Evolutionary conservation across 2,797 vertebrate genomes (phyloP).

Genomic region (Myripristis jacobus): DNA sequence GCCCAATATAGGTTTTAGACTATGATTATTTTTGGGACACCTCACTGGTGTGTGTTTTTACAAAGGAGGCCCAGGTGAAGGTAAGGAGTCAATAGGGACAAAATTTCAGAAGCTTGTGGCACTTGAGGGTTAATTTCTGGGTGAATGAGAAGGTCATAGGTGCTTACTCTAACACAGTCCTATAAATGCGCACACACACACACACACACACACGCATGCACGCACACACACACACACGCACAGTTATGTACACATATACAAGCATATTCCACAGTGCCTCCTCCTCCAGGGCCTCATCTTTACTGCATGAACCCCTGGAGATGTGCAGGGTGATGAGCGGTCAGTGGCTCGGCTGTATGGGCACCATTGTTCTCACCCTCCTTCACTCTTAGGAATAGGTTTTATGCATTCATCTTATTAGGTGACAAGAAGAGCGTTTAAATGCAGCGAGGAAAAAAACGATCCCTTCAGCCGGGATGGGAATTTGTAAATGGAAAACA

Average conservation of each 20-base stretch:
- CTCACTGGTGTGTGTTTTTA: too few species aligned
- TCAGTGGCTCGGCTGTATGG: slow-evolving; percentile 17
- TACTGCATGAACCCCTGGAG: not conserved
- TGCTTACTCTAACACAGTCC: too few species aligned
- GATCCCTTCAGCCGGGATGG: not conserved
- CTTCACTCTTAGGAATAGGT: not conserved
- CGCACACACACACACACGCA: too few species aligned
- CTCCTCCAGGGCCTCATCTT: slow-evolving; percentile 16
- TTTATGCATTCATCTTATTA: not conserved
- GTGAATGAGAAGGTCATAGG: too few species aligned
- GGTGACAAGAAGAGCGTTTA: not conserved
- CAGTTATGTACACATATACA: not conserved
- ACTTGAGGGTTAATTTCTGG: too few species aligned
- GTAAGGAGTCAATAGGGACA: too few species aligned
- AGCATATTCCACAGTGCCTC: not conserved
- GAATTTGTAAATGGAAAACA: not conserved
- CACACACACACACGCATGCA: not conserved
- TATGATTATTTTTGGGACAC: too few species aligned
- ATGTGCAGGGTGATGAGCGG: not conserved
- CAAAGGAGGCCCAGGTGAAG: too few species aligned
- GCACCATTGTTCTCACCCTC: slow-evolving; percentile 2
- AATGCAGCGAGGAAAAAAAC: not conserved
- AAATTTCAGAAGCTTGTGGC: too few species aligned
- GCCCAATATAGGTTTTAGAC: slow-evolving; percentile 1
- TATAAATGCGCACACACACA: not conserved